Conservation (phyloP, 2,113 vertebrate species). For the Cebidichthys violaceus region DNA sequence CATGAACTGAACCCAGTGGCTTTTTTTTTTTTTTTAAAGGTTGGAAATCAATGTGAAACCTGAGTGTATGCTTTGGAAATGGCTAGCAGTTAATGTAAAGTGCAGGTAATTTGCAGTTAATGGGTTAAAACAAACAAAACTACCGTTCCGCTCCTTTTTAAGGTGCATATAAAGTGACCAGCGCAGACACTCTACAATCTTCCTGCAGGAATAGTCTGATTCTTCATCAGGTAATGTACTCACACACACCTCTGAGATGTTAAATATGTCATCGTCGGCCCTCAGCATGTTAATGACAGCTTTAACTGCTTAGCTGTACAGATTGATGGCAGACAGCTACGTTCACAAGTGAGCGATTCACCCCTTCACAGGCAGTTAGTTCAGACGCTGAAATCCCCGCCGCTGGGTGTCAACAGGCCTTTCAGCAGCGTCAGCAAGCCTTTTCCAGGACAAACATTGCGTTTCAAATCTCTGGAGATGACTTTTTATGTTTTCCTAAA, state of each 20-base stretch:
- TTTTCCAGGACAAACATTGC: background rate
- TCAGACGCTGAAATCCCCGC: background rate
- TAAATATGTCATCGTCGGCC: background rate
- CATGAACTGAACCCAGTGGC: no score
- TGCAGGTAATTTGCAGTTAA: background rate
- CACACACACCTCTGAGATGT: conserved; percentile 1
- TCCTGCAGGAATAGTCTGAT: background rate
- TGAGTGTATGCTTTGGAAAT: background rate
- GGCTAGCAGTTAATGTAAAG: background rate
- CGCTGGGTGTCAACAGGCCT: conserved; percentile 17
- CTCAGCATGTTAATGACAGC: background rate
- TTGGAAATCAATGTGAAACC: background rate
- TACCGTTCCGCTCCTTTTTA: background rate
- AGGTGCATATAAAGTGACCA: no score
- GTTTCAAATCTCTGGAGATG: conserved; percentile 47
- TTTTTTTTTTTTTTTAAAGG: no score
- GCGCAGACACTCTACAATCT: conserved; percentile 12
- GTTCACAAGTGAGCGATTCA: conserved; percentile 24
- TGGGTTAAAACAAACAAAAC: background rate
- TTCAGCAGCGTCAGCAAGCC: conserved; percentile 23
- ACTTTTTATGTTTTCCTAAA: conserved; percentile 39
- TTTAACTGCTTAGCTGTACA: background rate
- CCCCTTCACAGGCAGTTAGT: conserved; percentile 14
- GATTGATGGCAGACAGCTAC: background rate
- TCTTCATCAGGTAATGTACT: background rate